These are phyloP conservation scores for Rhinatrema bivittatum DNA, from an alignment of 2,797 vertebrate species.

Conservation along the genomic window DNA sequence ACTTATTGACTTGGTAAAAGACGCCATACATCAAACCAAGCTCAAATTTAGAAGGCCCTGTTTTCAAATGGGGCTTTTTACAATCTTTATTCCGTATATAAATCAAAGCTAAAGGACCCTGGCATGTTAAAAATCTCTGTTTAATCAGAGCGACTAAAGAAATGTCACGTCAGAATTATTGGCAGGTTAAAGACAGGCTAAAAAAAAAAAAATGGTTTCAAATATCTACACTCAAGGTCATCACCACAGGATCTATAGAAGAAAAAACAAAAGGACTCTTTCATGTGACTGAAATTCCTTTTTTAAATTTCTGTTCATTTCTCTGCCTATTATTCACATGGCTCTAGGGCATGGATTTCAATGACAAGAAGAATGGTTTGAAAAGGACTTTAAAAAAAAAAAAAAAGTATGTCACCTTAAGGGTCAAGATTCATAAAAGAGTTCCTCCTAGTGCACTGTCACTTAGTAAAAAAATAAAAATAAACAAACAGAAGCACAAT, in stretches of 20 bases:
- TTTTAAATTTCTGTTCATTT: constrained; percentile 25
- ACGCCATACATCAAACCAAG: constrained; percentile 29
- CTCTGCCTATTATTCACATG: constrained; percentile 25
- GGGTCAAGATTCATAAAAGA: constrained; percentile 29
- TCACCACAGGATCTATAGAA: constrained; percentile 9
- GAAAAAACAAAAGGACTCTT: constrained; percentile 20
- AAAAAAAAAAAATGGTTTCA: not conserved
- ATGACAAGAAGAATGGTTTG: constrained; percentile 24
- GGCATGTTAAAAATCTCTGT: constrained; percentile 6
- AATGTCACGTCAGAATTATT: constrained; percentile 19
- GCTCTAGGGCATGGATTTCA: constrained; percentile 30
- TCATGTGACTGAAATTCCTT: constrained; percentile 21
- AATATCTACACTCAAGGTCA: constrained; percentile 22
- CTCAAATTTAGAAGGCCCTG: constrained; percentile 28
- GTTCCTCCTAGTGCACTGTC: constrained; percentile 4
- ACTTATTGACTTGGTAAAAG: constrained; percentile 20
- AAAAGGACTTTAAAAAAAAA: constrained; percentile 35
- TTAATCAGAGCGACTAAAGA: constrained; percentile 2
- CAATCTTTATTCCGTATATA: constrained; percentile 30
- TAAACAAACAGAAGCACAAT: constrained; percentile 13
- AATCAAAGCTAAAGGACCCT: constrained; percentile 11
- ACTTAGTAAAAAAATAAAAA: constrained; percentile 16
- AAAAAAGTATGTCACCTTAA: constrained; percentile 30
- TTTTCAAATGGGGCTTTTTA: constrained; percentile 22
- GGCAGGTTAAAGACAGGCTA: constrained; percentile 17